Base-by-base conservation (phyloP, 1,140 invertebrate genomes). In the Sinonovacula constricta region DNA sequence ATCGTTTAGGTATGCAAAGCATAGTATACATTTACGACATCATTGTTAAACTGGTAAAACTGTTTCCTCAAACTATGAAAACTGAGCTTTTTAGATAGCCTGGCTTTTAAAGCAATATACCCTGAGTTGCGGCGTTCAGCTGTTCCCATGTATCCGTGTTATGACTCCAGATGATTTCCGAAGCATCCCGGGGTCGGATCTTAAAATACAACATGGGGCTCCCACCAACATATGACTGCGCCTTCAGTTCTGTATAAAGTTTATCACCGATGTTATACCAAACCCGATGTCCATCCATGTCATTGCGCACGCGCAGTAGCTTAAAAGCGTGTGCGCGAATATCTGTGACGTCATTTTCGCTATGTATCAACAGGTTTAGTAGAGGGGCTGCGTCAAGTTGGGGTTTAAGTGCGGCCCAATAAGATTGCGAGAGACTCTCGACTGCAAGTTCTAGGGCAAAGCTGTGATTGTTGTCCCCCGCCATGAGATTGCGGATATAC, bases 91-190 rank as follows among this genome's bases (percentile, higher is more conserved):
- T n/a, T n/a, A n/a, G n/a, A n/a, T n/a, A n/a, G n/a, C n/a, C n/a
- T n/a, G n/a, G n/a, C n/a, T n/a, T n/a, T n/a, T n/a, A n/a, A n/a
- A n/a, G n/a, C n/a, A n/a, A 22, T 70, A 24, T 75, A 77, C 74
- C 74, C 28, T 12, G 7, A 34, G 56, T 59, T 14, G 74, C 74
- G 2, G 53, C 65, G 7, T 57, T 68, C 22, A 77, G 33, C 18
- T 49, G 51, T 24, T 68, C 63, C 74, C 65, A 68, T 22, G 74
- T 68, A 22, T 77, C 65, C 22, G 74, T 77, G 30, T 67, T 68
- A 45, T 77, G 74, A 34, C 63, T 68, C 74, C 74, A 77, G 28
- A 68, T 60, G 30, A 77, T 68, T 45, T 59, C 60, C 4, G 53
- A 34, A 3, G 74, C 74, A 67, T 77, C 74, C 3, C 65, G 74